Percentiles rank a stretch among this genome's conserved stretches.
Conservation (phyloP, 2,797 vertebrate species). For the Cuculus canorus region DNA sequence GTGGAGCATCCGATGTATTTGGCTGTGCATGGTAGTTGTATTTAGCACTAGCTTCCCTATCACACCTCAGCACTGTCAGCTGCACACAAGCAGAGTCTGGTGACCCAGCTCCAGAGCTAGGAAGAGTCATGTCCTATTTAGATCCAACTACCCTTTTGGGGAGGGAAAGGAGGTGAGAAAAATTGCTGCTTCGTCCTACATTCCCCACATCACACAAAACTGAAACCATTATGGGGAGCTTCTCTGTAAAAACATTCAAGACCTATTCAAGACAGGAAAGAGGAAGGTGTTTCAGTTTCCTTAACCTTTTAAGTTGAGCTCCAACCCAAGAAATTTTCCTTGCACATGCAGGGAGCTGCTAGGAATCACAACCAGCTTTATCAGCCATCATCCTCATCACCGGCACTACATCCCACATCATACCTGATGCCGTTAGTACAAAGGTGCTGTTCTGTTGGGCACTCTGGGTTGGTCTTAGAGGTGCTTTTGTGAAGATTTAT, state of each 20-base stretch:
- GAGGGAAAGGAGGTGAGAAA: background rate
- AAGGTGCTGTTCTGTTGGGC: fast-evolving
- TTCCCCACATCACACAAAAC: background rate
- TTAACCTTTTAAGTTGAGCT: background rate
- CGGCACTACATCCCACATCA: fast-evolving
- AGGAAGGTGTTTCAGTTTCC: background rate
- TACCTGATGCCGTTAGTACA: background rate
- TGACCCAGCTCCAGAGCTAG: background rate
- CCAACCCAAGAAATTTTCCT: background rate
- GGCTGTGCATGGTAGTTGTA: background rate
- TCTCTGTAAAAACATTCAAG: fast-evolving
- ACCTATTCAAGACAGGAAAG: background rate
- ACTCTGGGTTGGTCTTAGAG: background rate
- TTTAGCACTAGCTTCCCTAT: background rate
- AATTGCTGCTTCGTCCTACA: background rate
- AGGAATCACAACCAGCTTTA: background rate
- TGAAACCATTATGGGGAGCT: background rate
- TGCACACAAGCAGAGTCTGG: background rate
- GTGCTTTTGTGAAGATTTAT: background rate
- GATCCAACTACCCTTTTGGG: background rate
- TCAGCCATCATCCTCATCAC: fast-evolving
- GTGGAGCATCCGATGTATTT: fast-evolving
- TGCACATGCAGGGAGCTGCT: background rate
- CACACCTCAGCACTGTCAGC: background rate
- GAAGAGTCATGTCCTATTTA: background rate